Evolutionary conservation across 2,113 vertebrate genomes (phyloP), one percentile per base, ranked within the genome.

Genomic region (Urocynchramus pylzowi): DNA sequence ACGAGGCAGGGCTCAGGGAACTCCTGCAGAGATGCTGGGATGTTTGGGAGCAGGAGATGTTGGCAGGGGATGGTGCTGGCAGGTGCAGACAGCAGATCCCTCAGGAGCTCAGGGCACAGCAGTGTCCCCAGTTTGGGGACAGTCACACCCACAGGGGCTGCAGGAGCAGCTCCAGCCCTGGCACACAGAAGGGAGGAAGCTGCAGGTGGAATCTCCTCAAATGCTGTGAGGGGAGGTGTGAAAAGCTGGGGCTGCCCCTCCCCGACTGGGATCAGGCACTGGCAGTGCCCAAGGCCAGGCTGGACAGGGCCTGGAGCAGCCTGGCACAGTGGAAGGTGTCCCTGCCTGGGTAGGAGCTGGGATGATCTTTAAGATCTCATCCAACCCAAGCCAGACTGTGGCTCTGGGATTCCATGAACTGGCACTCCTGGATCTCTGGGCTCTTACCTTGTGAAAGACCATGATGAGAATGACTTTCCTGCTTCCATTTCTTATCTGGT

Each of bases 221-320:
- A 33, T 9, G 37, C 41, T 0, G 0, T 2, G 19, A 8, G 30
- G 33, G 28, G 15, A 3, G 7, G 23, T 2, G 6, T 1, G 24
- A 70, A 47, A 64, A 71, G 57, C 67, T 49, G 41, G 1, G 65
- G 49, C 35, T 73, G 59, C 57, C 35, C 59, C 50, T 24, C n/a
- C n/a, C n/a, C n/a, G n/a, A n/a, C n/a, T n/a, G n/a, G 56, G 56
- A 19, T 13, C 15, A n/a, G n/a, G n/a, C n/a, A 42, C 59, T 33
- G 49, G 20, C 0, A 73, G 50, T 23, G 50, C 19, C 59, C 52
- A 6, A 33, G 35, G 35, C 50, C 59, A 28, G 68, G 31, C 0
- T 65, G 59, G 56, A 24, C 3, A 3, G 23, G 44, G 23, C 47
- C 45, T 20, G 74, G 49, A 71, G 26, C 57, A 64, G 0, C 1